A percentile compares a stretch with the other conserved stretches of the same genome.
Conservation (phyloP, 2,113 vertebrate species). For the Excalfactoria chinensis region DNA sequence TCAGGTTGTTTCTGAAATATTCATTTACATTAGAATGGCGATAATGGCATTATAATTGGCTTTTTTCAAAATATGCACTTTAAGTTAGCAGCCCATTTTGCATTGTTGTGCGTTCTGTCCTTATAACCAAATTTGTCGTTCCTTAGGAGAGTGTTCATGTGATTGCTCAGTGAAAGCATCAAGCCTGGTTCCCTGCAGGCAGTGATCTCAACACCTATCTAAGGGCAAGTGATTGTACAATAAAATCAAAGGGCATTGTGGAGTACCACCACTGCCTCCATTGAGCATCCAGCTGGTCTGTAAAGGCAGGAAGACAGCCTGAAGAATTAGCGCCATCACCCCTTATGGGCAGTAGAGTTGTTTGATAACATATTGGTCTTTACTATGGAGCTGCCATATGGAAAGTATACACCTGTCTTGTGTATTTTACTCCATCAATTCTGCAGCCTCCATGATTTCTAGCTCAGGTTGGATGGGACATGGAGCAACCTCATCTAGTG, state of each 20-base stretch:
- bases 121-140: neutral
- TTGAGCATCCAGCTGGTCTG: neutral
- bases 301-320: neutral
- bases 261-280: neutral
- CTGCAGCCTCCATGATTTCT: neutral
- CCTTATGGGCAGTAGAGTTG: neutral
- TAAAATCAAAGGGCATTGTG: neutral
- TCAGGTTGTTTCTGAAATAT: slow-evolving; percentile 21
- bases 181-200: neutral
- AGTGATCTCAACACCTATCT: neutral
- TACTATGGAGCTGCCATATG: neutral
- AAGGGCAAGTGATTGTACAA: neutral
- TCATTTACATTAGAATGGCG: slow-evolving; percentile 23
- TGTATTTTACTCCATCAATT: neutral
- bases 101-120: neutral
- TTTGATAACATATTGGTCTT: neutral
- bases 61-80: neutral
- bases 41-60: neutral
- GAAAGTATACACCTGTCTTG: neutral
- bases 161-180: neutral
- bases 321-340: neutral
- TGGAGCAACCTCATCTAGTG: neutral
- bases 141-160: neutral
- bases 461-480: neutral
- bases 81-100: neutral